Evolutionary conservation across 2,797 vertebrate species (phyloP).

Genomic region (Mus caroli): DNA sequence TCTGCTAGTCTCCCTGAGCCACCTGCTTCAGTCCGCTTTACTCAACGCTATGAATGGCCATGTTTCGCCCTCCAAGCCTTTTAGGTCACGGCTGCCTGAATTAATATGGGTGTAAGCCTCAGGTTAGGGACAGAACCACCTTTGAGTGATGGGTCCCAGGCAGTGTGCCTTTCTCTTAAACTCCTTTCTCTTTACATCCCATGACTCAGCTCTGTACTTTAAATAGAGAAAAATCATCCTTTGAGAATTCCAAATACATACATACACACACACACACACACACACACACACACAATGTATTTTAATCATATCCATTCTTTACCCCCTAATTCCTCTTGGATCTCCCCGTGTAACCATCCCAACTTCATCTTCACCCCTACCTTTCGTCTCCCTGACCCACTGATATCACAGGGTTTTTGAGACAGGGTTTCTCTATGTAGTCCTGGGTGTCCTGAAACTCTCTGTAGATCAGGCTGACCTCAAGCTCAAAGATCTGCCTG

Average conservation of each 20-base stretch:
- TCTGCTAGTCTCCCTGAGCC: not conserved
- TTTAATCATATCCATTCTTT: not conserved
- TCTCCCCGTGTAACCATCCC: not conserved
- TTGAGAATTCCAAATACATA: not conserved
- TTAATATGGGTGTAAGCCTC: not conserved
- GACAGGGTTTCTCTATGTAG: not conserved
- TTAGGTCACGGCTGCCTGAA: not conserved
- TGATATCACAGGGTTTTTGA: not conserved
- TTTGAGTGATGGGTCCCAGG: not conserved
- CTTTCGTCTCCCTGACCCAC: not conserved
- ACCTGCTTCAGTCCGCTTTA: not conserved
- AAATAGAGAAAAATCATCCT: not conserved
- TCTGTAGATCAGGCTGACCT: not conserved
- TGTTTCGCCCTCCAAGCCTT: not conserved
- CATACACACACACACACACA: too few relatives aligned
- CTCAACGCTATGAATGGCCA: not conserved
- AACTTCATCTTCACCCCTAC: not conserved
- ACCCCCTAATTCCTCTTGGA: not conserved
- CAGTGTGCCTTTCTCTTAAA: not conserved
- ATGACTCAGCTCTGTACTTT: not conserved
- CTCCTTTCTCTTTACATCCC: not conserved
- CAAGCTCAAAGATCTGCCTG: not conserved
- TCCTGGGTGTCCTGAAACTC: not conserved
- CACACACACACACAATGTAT: too few relatives aligned
- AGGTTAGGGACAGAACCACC: not conserved